Base-by-base conservation (phyloP, 2,113 vertebrate genomes). In the Loxodonta africana region DNA sequence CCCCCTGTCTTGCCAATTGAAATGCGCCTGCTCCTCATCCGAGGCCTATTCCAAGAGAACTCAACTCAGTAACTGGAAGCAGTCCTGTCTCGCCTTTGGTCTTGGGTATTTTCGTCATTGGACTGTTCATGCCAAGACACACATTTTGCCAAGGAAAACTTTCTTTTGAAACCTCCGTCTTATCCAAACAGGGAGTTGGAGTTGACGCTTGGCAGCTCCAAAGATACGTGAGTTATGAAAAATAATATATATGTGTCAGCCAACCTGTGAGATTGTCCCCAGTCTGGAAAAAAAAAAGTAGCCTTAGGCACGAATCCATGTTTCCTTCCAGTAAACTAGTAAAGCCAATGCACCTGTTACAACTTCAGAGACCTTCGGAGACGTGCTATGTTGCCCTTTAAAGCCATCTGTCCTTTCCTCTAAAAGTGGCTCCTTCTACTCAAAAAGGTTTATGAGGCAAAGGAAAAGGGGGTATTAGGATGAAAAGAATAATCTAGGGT, bases 61-160 rank as follows among this genome's bases (percentile, higher is more conserved):
- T 4, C 46, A 96, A 63, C 30, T 12, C 95, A 1, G 0, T 98
- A 98, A 98, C 69, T 96, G 88, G 97, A 96, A 98, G 90, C 93
- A 98, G 98, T n/a, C 95, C 83, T 96, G 76, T 78, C 82, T 97
- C 1, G 92, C 96, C 97, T 97, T 98, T 98, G 95, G 95, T 85
- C 92, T 96, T 96, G 97, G 92, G 41, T 84, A 92, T 98, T 97
- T 98, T 98, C 97, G 96, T 63, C 92, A 51, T 82, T 80, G 46
- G 6, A 0, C 63, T 94, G 83, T 76, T 5, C 8, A 89, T 98
- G 98, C 98, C 98, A 98, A 46, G 74, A 37, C 85, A 88, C 90
- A 94, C 71, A 0, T 76, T 77, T 97, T 98, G 98, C 98, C 98
- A 98, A 98, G 96, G 95, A 98, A 98, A 99, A 98, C 97, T 98